Conservation (phyloP, 2,113 vertebrate species). For the Cricetomys ansorgei region DNA sequence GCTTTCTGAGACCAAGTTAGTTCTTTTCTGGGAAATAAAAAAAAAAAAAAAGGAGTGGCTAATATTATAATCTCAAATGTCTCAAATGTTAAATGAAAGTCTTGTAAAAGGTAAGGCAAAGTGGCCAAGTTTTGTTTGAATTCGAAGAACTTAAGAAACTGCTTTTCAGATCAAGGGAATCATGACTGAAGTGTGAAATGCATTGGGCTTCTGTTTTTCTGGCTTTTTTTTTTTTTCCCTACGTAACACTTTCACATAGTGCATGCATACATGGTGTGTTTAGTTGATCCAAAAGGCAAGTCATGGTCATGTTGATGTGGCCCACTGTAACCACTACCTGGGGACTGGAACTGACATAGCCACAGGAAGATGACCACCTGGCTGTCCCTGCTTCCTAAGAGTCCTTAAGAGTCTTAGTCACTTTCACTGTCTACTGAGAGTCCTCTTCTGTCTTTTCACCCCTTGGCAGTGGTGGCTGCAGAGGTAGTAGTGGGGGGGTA, state of each 20-base stretch:
- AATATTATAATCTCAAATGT: too few species aligned
- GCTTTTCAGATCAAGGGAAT: not conserved
- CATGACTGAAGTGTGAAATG: not conserved
- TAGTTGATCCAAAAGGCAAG: not conserved
- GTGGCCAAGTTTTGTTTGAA: not conserved
- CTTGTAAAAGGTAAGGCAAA: not conserved
- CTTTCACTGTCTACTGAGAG: not conserved
- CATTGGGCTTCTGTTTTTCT: not conserved
- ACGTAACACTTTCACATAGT: not conserved
- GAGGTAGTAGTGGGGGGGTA: not conserved
- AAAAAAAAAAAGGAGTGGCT: not conserved
- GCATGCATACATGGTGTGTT: fast-evolving
- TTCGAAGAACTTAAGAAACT: not conserved
- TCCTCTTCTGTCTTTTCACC: not conserved
- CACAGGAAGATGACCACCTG: too few species aligned
- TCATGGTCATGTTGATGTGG: not conserved
- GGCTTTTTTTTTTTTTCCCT: not conserved
- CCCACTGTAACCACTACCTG: not conserved
- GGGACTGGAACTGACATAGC: fast-evolving
- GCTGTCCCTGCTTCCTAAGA: not conserved
- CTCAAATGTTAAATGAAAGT: not conserved
- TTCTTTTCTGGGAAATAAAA: not conserved
- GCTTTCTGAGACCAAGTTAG: not conserved
- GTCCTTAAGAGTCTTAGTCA: not conserved
- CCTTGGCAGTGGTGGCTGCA: too few species aligned